Evolutionary conservation across 2,888 invertebrate genomes (phyloP), one percentile per base, ranked within the genome.

Genomic region (Drosophila siamana): DNA sequence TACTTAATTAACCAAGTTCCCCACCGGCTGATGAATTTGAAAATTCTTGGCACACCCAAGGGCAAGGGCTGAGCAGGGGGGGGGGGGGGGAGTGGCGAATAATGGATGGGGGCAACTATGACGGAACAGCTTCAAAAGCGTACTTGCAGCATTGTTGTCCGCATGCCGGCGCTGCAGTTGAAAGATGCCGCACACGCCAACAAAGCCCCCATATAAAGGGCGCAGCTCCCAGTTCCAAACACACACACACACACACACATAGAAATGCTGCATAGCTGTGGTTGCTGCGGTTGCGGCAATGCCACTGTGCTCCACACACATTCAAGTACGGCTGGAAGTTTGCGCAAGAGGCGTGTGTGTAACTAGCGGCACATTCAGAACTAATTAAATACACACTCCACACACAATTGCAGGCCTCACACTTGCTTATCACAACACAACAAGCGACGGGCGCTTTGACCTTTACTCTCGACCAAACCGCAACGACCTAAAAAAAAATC

Each of bases 111-210:
- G 50, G 2, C 44, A 22, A 52, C 48, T 51, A 33, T 43, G 80
- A 80, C 57, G 69, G 60, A 64, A 66, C 63, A 66, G 72, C 84
- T 72, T 61, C 59, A 72, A 73, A 63, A 74, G 69, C 56, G 59
- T 48, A 55, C 47, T 69, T 64, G 63, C 63, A 57, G 72, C 89
- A 85, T 88, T 74, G 79, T 63, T 74, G 68, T 54, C 65, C 69
- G 77, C 80, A 88, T 85, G 85, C 85, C 84, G 62, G 55, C 63
- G 74, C 57, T 60, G 74, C 78, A 84, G 79, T 84, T 88, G 85
- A 85, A 85, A 85, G 89, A 88, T 79, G 87, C 85, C 89, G 88
- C 88, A 79, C 79, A 79, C 69, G 68, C 67, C 69, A 68, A 70
- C 44, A 44, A 54, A 50, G 64, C 59, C 62, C 69, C 66, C 66